Base-by-base conservation (phyloP, 2,113 vertebrate genomes). In the Raja brachyura region DNA sequence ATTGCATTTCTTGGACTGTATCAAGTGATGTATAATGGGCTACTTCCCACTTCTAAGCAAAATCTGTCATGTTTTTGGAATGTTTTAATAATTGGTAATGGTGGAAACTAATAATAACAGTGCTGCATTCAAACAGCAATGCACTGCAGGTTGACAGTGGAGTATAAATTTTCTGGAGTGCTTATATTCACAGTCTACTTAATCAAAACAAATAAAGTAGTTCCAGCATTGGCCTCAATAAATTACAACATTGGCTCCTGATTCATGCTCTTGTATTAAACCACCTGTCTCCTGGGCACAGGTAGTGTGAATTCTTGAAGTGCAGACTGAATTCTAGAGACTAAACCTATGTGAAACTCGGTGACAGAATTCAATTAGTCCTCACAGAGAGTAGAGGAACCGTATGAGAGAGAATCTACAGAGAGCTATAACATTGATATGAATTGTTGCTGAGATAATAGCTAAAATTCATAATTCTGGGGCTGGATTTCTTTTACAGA, bases 21-120 rank as follows among this genome's bases (percentile, higher is more conserved):
- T 33, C 25, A 88, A 63, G n/a, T 63, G 59, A 88, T 63, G 83
- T 88, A 66, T 63, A 63, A 88, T 88, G 28, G 59, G 83, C 59
- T 31, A 63, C 83, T 88, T 88, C 83, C 59, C 83, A 88, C 61
- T 88, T 63, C 61, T 88, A 88, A 88, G 63, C 18, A 63, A 88
- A 88, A 88, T 59, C 54, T 61, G 20, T 61, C 54, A 61, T 16
- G 83, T 88, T 85, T 85, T 85, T 25, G 59, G 56, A 85, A 85
- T 85, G 48, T 78, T 86, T 88, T 88, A 66, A 88, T 88, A 88
- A 88, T 61, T 63, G 63, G 61, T 88, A 14, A 66, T 63, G 28
- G 59, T 4, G 61, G 83, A 31, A 20, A 14, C 22, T 61, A 88
- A 31, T 5, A 61, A 63, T 25, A 48, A 48, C 39, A 63, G 13